These are phyloP conservation scores for Euthynnus affinis DNA, from an alignment of 2,797 vertebrate species.

Conservation along the genomic window DNA sequence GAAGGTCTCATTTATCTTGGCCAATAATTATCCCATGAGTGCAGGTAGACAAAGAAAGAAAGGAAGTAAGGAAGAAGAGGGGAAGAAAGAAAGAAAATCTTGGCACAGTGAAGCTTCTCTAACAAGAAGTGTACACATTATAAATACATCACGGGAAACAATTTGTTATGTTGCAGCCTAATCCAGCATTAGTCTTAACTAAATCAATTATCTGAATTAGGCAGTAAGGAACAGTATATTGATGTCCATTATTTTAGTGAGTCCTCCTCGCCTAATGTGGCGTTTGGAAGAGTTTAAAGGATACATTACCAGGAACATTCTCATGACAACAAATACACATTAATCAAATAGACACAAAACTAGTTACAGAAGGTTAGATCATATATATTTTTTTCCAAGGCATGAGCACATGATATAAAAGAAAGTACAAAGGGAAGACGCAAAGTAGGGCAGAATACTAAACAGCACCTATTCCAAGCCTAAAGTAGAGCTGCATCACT, in stretches of 20 bases:
- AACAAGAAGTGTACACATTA: conserved; percentile 17
- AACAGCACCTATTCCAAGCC: conserved; percentile 39
- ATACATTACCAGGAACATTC: conserved; percentile 9
- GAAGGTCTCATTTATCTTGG: conserved; percentile 64
- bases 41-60: conserved; percentile 12
- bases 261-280: conserved; percentile 15
- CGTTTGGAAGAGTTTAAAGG: conserved; percentile 19
- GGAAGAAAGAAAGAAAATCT: conserved; percentile 21
- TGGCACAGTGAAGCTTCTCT: conserved; percentile 20
- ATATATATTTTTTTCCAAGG: conserved; percentile 17
- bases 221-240: background rate
- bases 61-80: background rate
- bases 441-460: conserved; percentile 66
- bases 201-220: conserved; percentile 12
- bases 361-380: conserved; percentile 42
- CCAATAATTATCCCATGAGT: conserved; percentile 47
- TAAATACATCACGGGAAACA: conserved; percentile 14
- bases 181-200: background rate
- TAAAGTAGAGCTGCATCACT: conserved; percentile 32
- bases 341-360: conserved; percentile 48
- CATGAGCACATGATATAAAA: conserved; percentile 32
- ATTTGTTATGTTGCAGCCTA: conserved; percentile 3
- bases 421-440: conserved; percentile 41
- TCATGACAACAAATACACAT: conserved; percentile 32
- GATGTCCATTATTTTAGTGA: conserved; percentile 7